phyloP scores from a whole-genome alignment of 2,113 vertebrate species.

The Laticauda laticaudata region DNA sequence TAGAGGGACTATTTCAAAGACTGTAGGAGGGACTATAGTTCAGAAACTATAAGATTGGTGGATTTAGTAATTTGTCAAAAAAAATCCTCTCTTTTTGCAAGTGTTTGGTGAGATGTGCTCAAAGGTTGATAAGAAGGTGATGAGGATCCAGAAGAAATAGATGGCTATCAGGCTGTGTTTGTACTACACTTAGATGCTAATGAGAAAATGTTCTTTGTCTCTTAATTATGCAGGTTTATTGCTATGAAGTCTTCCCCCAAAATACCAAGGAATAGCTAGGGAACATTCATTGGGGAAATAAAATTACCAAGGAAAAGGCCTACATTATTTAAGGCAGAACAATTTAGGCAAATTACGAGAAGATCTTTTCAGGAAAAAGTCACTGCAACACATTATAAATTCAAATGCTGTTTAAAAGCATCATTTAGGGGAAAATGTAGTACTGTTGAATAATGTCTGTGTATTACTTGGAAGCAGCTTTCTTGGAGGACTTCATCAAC shows the following conservation, averaged over 20 bases:
- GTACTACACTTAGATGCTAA: not conserved
- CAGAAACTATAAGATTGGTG: not conserved
- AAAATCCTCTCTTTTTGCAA: not conserved
- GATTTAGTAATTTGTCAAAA: not conserved
- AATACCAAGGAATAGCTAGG: not conserved
- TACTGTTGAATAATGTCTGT: not conserved
- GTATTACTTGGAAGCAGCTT: not conserved
- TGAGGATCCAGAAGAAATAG: not conserved
- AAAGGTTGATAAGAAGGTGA: not conserved
- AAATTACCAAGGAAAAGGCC: not conserved
- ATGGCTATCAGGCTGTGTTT: not conserved
- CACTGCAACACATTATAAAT: not conserved
- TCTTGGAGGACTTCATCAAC: not conserved
- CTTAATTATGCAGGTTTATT: not conserved
- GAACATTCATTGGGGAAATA: not conserved
- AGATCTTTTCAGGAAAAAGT: not conserved
- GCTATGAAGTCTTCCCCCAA: not conserved
- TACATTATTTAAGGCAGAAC: not conserved
- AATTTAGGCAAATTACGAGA: not conserved
- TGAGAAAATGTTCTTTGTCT: not conserved
- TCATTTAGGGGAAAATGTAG: not conserved
- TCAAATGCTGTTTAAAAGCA: not conserved
- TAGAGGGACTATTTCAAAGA: not conserved
- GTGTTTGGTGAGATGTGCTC: not conserved
- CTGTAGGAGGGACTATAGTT: not conserved